Evolutionary conservation across 2,888 invertebrate genomes (phyloP).

Genomic region (Gerosis bhagava): DNA sequence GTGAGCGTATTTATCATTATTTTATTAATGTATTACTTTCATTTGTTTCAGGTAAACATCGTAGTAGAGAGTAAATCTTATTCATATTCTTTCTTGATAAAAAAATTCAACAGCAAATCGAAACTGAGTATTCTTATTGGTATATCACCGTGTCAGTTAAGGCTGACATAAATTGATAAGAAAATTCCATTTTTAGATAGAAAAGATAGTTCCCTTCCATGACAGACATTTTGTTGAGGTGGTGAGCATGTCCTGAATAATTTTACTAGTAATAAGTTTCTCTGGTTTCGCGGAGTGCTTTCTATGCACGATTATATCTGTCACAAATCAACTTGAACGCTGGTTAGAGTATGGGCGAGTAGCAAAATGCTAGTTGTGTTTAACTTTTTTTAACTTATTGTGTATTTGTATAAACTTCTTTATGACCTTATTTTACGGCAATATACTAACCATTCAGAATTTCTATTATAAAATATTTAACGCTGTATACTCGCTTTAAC

Average conservation of each 20-base stretch:
- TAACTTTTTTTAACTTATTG: no score
- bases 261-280: conserved; percentile 21
- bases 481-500: no score
- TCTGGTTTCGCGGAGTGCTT: conserved; percentile 25
- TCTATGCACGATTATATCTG: conserved; percentile 37
- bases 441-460: no score
- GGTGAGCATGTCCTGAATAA: conserved; percentile 29
- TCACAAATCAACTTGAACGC: conserved; percentile 44
- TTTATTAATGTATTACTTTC: background rate
- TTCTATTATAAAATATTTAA: no score
- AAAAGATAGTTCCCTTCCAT: conserved; percentile 14
- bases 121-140: background rate
- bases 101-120: background rate
- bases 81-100: no score
- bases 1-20: conserved; percentile 51
- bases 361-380: background rate
- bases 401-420: no score
- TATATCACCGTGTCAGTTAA: conserved; percentile 10
- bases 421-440: no score
- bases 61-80: no score
- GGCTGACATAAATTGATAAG: conserved; percentile 18
- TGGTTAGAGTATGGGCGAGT: background rate
- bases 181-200: conserved; percentile 16
- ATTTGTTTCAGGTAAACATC: conserved; percentile 17
- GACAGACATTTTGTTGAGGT: conserved; percentile 8